A percentile compares a stretch with the other conserved stretches of the same genome.
phyloP scores from a whole-genome alignment of 2,113 vertebrate genomes.

The Hippocampus zosterae region DNA sequence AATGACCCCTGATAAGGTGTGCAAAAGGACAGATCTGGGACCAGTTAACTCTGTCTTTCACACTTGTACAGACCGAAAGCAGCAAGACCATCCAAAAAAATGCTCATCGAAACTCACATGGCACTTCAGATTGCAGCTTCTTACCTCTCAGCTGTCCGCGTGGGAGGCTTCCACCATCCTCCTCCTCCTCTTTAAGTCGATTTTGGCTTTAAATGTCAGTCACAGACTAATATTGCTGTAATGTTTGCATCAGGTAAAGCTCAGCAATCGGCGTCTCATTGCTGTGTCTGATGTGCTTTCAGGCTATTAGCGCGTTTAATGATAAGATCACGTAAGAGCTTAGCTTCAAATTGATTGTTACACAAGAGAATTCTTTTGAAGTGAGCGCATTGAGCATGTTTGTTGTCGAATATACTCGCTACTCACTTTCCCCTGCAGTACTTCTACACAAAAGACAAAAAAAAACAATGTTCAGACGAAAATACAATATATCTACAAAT shows the following conservation, averaged over 20 bases:
- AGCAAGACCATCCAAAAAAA: background rate
- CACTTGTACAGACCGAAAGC: background rate
- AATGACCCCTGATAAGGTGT: background rate
- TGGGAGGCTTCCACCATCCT: constrained; percentile 21
- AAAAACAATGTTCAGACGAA: background rate
- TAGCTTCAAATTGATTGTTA: background rate
- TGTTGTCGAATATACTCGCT: constrained; percentile 6
- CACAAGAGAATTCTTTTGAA: background rate
- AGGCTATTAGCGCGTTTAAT: background rate
- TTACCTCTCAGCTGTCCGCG: constrained; percentile 10
- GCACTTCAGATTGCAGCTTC: constrained; percentile 1
- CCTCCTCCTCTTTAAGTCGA: constrained; percentile 2
- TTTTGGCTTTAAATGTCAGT: constrained; percentile 8
- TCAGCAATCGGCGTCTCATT: background rate
- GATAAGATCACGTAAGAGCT: background rate
- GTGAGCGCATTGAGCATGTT: background rate
- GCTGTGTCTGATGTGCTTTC: background rate
- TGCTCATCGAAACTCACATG: background rate
- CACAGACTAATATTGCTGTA: background rate
- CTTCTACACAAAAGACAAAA: background rate
- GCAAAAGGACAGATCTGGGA: background rate
- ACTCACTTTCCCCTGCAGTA: background rate
- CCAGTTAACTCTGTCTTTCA: constrained; percentile 5
- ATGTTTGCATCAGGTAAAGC: constrained; percentile 1
- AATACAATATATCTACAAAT: background rate